These are phyloP conservation scores for Andrena praecox DNA, from an alignment of 2,888 invertebrate genomes.

Conservation along the genomic window DNA sequence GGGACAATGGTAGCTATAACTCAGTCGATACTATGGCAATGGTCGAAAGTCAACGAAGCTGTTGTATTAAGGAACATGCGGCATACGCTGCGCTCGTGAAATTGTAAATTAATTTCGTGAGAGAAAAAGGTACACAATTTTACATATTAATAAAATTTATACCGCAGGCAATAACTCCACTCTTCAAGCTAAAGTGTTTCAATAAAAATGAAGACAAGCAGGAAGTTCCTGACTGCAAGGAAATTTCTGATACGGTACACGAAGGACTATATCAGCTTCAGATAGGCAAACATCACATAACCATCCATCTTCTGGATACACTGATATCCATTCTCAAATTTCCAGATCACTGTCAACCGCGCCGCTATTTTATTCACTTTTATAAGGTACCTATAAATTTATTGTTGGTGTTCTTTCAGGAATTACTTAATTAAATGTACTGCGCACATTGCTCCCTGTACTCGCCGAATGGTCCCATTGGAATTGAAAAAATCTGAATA, in stretches of 20 bases:
- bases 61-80: slow-evolving; percentile 21
- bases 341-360: background rate
- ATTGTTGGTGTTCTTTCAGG: background rate
- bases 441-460: too few relatives aligned
- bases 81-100: background rate
- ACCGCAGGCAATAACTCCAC: background rate
- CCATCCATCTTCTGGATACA: slow-evolving; percentile 54
- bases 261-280: slow-evolving; percentile 33
- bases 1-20: slow-evolving; percentile 54
- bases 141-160: background rate
- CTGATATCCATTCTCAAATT: slow-evolving; percentile 45
- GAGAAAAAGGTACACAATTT: background rate
- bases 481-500: background rate
- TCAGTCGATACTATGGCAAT: slow-evolving; percentile 37
- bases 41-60: slow-evolving; percentile 40
- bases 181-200: background rate
- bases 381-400: background rate
- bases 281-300: slow-evolving; percentile 41
- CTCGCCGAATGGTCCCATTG: too few relatives aligned
- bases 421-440: too few relatives aligned
- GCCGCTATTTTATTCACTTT: background rate
- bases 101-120: background rate
- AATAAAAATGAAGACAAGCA: background rate
- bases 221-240: slow-evolving; percentile 12
- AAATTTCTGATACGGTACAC: slow-evolving; percentile 29